Conservation (phyloP, 2,797 vertebrate species). For the Lagodon rhomboides region DNA sequence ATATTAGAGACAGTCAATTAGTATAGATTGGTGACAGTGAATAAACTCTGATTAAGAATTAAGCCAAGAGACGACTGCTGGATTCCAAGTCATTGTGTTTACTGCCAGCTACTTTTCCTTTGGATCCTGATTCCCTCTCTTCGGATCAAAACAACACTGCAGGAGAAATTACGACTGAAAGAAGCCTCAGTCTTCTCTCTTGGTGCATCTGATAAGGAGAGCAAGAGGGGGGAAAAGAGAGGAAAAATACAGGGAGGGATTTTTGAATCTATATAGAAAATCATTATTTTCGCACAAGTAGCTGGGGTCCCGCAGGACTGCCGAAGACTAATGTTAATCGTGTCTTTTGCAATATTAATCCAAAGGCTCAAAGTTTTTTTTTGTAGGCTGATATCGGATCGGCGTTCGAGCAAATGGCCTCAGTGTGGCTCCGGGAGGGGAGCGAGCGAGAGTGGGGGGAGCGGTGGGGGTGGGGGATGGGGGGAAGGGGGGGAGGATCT, state of each 20-base stretch:
- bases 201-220: constrained; percentile 56
- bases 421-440: constrained; percentile 28
- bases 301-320: constrained; percentile 24
- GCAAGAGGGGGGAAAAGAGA: constrained; percentile 12
- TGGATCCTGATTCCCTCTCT: constrained; percentile 39
- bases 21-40: constrained; percentile 49
- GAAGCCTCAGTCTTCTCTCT: constrained; percentile 26
- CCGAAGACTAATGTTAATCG: constrained; percentile 44
- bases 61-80: constrained; percentile 42
- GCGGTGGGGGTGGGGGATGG: neutral
- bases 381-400: constrained; percentile 42
- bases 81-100: constrained; percentile 54
- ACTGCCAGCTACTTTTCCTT: constrained; percentile 51
- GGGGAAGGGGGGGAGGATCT: constrained; percentile 32
- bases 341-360: constrained; percentile 56
- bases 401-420: constrained; percentile 47
- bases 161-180: constrained; percentile 40
- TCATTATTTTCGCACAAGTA: constrained; percentile 47
- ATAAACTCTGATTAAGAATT: constrained; percentile 60
- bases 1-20: constrained; percentile 57
- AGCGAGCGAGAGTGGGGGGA: constrained; percentile 19
- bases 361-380: constrained; percentile 36
- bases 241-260: constrained; percentile 7
- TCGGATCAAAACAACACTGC: constrained; percentile 58
- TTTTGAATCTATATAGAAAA: constrained; percentile 42